phyloP scores from a whole-genome alignment of 2,888 invertebrate genomes.

The Pammene fasciana region DNA sequence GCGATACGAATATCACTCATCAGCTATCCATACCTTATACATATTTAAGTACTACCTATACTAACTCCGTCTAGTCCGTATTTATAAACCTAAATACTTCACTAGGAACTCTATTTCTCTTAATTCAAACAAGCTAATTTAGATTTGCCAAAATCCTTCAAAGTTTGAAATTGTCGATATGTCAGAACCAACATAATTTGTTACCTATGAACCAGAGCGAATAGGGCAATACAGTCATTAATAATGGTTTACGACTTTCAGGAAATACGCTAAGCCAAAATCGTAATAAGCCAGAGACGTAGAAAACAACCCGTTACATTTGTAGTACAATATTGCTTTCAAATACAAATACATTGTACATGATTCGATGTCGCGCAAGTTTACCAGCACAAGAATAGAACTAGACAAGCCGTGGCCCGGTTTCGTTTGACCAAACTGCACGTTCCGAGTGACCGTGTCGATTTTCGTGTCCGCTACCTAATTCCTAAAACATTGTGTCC shows the following conservation, averaged over 20 bases:
- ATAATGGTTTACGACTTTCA: slow-evolving; percentile 37
- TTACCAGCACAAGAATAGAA: slow-evolving; percentile 69
- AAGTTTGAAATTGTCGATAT: slow-evolving; percentile 12
- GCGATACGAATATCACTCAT: slow-evolving; percentile 49
- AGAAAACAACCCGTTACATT: slow-evolving; percentile 54
- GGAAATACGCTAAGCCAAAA: slow-evolving; percentile 32
- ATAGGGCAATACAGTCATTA: slow-evolving; percentile 40
- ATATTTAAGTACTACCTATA: slow-evolving; percentile 14
- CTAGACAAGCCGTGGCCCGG: slow-evolving; percentile 69
- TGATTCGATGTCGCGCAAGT: slow-evolving; percentile 67
- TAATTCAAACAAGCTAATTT: neutral
- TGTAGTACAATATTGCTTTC: slow-evolving; percentile 54
- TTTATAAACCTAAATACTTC: neutral
- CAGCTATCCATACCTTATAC: slow-evolving; percentile 4
- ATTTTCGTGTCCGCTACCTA: slow-evolving; percentile 33
- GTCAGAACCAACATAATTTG: slow-evolving; percentile 29
- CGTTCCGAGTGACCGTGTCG: slow-evolving; percentile 60
- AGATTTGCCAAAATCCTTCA: neutral
- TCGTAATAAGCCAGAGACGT: slow-evolving; percentile 51
- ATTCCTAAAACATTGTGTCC: neutral
- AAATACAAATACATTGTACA: slow-evolving; percentile 68
- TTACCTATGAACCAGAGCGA: slow-evolving; percentile 36
- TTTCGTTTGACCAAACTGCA: slow-evolving; percentile 63
- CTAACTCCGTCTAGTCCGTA: neutral
- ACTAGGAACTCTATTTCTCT: neutral